A percentile compares a stretch with the other conserved stretches of the same genome.
Evolutionary conservation across 2,113 vertebrate species (phyloP).

Genomic region (Perca fluviatilis): DNA sequence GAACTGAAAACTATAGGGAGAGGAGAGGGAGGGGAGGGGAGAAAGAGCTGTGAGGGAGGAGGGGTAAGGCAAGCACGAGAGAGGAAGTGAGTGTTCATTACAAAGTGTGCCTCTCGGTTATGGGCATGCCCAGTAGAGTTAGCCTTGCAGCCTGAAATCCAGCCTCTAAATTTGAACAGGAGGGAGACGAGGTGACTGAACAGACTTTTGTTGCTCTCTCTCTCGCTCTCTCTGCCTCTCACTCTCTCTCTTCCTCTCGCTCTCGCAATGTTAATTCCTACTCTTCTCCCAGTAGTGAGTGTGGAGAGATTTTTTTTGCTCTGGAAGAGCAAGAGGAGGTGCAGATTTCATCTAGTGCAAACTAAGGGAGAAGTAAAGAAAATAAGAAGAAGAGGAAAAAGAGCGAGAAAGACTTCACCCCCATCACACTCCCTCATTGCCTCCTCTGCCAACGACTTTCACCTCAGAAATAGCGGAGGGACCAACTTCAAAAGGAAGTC

Average conservation of each 20-base stretch:
- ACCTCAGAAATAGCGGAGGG: conserved; percentile 51
- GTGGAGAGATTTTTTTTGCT: conserved; percentile 57
- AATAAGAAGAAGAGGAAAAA: conserved; percentile 39
- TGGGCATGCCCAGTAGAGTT: conserved; percentile 89
- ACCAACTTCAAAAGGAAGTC: conserved; percentile 65
- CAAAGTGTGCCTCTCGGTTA: conserved; percentile 84
- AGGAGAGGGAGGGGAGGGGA: conserved; percentile 25
- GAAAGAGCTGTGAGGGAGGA: conserved; percentile 34
- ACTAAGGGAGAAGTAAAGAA: conserved; percentile 52
- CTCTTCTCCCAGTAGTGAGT: conserved; percentile 63
- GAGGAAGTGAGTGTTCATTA: conserved; percentile 92
- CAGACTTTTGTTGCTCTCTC: conserved; percentile 84
- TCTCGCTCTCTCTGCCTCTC: conserved; percentile 25
- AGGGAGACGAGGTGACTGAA: conserved; percentile 82
- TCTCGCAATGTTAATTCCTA: conserved; percentile 9
- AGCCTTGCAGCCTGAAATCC: conserved; percentile 84
- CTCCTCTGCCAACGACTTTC: conserved; percentile 66
- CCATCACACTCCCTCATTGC: conserved; percentile 22
- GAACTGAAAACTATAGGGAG: conserved; percentile 75
- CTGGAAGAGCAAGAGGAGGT: conserved; percentile 61
- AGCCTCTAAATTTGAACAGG: conserved; percentile 87
- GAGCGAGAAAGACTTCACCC: conserved; percentile 28
- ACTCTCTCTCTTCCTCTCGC: background rate
- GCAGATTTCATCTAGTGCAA: conserved; percentile 57
- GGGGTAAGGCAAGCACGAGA: conserved; percentile 78